Evolutionary conservation across 2,888 invertebrate genomes (phyloP), one percentile per base, ranked within the genome.

Genomic region (Caenorhabditis becei): DNA sequence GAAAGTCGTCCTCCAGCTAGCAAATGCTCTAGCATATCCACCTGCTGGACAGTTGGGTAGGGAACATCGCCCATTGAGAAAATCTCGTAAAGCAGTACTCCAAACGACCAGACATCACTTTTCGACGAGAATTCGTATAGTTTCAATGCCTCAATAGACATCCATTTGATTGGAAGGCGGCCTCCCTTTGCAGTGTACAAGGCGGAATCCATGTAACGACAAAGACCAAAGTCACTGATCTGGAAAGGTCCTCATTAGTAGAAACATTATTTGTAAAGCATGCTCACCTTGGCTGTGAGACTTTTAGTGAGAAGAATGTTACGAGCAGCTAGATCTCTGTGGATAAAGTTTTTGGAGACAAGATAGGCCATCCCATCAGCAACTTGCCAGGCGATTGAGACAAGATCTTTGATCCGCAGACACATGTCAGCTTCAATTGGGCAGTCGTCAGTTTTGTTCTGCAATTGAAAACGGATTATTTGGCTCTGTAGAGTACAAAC

Each of bases 221-320:
- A 88, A 11, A 88, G 72, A 8, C 88, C 88, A 61, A 88, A 88
- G 62, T 88, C 88, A 63, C 86, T 83, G 47, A 88, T 81, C 88
- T 88, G 66, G 41, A 80, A 63, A 56, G 2, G 7, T 41, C 14
- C 14, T 41, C 14, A 32, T 4, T 41, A 11, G 7, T 1, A 26
- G 20, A 47, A 28, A 23, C 14, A 32, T 51, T 16, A 14, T 1
- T 26, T 28, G 26, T 49, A 11, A 26, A 20, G 24, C n/a, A 2
- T 4, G 3, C 24, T 11, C 18, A 88, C 86, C 75, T 88, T 88
- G 10, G 88, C 88, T 5, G 84, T 84, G 41, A 88, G 65, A 44
- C 81, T 79, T 58, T 83, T 84, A 0, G 88, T 88, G 11, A 88
- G 61, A 7, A 88, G 59, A 24, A 88, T 77, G 67, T 88, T 88